Evolutionary conservation across 2,113 vertebrate species (phyloP).

Genomic region (Nymphicus hollandicus): DNA sequence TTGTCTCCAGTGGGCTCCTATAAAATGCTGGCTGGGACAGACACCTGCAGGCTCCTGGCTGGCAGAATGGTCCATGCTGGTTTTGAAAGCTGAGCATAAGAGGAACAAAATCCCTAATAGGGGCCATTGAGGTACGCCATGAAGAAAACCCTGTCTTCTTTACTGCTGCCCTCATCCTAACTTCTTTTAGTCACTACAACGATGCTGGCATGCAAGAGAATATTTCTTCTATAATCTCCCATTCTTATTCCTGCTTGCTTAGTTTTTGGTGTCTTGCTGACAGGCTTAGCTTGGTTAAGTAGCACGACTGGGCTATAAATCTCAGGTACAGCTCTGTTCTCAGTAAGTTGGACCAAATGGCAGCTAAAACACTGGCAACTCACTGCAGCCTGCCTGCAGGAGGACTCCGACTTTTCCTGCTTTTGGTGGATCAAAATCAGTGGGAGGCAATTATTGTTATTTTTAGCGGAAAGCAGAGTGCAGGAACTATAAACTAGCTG

Average conservation of each 20-base stretch:
- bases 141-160: neutral
- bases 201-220: neutral
- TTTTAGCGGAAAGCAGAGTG: constrained; percentile 36
- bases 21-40: neutral
- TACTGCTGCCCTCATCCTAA: neutral
- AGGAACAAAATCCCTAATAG: neutral
- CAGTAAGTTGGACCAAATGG: neutral
- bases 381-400: neutral
- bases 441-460: constrained; percentile 42
- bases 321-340: neutral
- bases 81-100: neutral
- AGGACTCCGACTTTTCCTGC: neutral
- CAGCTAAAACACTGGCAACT: neutral
- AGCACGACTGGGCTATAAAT: neutral
- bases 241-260: neutral
- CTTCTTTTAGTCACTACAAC: neutral
- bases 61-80: neutral
- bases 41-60: neutral
- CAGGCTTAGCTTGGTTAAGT: neutral
- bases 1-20: neutral
- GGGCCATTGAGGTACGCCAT: too few relatives aligned
- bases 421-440: constrained; percentile 21
- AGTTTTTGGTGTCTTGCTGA: neutral
- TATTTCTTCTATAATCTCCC: neutral
- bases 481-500: constrained; percentile 2